phyloP scores from a whole-genome alignment of 2,888 invertebrate species.

The Seira sanloemensis region DNA sequence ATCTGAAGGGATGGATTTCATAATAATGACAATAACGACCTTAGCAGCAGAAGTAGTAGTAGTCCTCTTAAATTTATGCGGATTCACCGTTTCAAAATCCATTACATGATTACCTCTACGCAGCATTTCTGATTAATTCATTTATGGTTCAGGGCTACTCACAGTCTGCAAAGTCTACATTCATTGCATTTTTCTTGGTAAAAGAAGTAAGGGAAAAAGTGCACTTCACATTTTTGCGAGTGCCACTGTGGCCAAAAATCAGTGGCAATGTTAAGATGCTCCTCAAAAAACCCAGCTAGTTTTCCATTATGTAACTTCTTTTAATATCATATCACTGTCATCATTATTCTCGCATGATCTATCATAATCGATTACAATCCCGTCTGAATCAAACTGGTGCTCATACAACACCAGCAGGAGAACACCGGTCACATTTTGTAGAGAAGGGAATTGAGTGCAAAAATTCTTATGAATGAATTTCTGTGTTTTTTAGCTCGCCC shows the following conservation, averaged over 20 bases:
- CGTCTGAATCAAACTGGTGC: conserved; percentile 33
- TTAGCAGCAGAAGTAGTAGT: background rate
- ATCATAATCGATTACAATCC: conserved; percentile 49
- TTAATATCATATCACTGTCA: conserved; percentile 30
- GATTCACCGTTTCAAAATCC: background rate
- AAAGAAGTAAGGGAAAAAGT: background rate
- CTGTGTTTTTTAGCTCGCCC: too few relatives aligned
- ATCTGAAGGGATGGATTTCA: background rate
- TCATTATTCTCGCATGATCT: conserved; percentile 42
- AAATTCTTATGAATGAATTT: conserved; percentile 7
- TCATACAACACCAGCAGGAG: background rate
- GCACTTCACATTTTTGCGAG: too few relatives aligned
- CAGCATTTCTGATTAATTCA: background rate
- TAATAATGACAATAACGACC: conserved; percentile 10
- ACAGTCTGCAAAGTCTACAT: background rate
- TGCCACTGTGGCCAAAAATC: background rate
- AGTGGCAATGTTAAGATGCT: too few relatives aligned
- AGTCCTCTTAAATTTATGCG: background rate
- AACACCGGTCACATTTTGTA: background rate
- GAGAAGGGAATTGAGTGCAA: background rate
- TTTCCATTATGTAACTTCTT: background rate
- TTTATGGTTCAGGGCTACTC: background rate
- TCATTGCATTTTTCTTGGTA: background rate
- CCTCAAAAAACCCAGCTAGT: background rate
- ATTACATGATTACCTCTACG: background rate